A percentile compares a stretch with the other conserved stretches of the same genome.
Conservation (phyloP, 2,888 invertebrate species). For the Julus scanicus region DNA sequence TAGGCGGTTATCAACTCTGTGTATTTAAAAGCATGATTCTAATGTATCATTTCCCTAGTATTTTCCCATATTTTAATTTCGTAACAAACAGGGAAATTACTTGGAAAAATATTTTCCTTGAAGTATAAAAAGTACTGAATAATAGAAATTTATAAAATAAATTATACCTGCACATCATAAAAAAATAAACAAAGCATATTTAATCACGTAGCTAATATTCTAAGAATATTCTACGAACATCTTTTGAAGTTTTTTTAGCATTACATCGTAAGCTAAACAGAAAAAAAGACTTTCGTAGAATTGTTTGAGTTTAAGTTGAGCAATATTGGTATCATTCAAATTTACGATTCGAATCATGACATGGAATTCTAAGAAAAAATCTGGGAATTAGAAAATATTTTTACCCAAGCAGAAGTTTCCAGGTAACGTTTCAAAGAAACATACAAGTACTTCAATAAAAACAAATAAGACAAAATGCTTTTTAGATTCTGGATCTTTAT, state of each 20-base stretch:
- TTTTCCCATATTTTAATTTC: not conserved
- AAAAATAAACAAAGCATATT: constrained; percentile 25
- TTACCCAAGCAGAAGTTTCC: no score
- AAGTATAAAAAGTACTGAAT: not conserved
- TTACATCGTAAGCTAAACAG: not conserved
- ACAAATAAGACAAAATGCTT: no score
- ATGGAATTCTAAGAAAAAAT: not conserved
- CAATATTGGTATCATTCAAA: not conserved
- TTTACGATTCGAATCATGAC: not conserved
- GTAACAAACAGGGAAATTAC: not conserved
- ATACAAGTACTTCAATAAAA: no score
- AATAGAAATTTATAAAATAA: not conserved
- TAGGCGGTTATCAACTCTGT: not conserved
- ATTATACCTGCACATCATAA: not conserved
- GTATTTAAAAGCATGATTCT: not conserved
- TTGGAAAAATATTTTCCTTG: not conserved
- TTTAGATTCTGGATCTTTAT: no score
- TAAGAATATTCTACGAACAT: not conserved
- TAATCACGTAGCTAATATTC: not conserved
- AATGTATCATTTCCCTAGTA: not conserved
- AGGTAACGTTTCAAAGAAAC: no score
- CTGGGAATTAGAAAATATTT: no score
- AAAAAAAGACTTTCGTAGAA: not conserved
- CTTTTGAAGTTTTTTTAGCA: not conserved
- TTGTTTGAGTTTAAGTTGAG: not conserved